Base-by-base conservation (phyloP, 35 echinoderm and acorn worm genomes). In the Holothuria glaberrima region DNA sequence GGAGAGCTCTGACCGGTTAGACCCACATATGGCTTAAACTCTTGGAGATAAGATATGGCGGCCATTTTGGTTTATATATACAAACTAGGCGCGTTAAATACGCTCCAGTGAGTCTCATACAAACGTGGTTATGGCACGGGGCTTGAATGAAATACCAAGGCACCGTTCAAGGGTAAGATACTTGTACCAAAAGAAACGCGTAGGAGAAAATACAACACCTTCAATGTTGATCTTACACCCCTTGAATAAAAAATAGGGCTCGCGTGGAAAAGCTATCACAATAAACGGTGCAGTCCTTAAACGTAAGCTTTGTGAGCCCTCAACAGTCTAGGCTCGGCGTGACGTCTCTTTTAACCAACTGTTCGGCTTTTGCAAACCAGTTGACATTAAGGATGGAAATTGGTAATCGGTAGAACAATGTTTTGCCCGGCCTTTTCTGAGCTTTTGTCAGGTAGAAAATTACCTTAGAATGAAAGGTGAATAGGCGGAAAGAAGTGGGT, bases 181-280 rank as follows among this genome's bases (percentile, higher is more conserved):
- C 79, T 36, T 21, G 52, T 13, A 14, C 25, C 57, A 20, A 84
- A 78, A 48, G 20, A 35, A 35, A 48, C 74, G 74, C 74, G 74
- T 78, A 78, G 74, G 74, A 78, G 44, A 21, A 48, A 48, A 14
- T 19, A 30, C 27, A 28, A 84, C 80, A 84, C 80, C 57, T 84
- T 24, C 25, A 17, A 21, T 63, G 56, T 63, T 63, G 54, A 63
- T 32, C 48, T 57, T 21, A 30, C 46, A 60, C 79, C 25, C 29
- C 80, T 63, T 61, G 80, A 84, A 84, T 84, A 32, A 84, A 84
- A 84, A 84, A 20, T 84, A 57, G 80, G 54, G 80, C 80, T 63
- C 33, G 30, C 52, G 54, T 34, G 28, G 28, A 21, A 38, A 63
- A 59, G 57, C 52, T 84, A 84, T 63, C 54, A 84, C 56, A 84